phyloP scores from a whole-genome alignment of 2,888 invertebrate species.

The Homarus gammarus region DNA sequence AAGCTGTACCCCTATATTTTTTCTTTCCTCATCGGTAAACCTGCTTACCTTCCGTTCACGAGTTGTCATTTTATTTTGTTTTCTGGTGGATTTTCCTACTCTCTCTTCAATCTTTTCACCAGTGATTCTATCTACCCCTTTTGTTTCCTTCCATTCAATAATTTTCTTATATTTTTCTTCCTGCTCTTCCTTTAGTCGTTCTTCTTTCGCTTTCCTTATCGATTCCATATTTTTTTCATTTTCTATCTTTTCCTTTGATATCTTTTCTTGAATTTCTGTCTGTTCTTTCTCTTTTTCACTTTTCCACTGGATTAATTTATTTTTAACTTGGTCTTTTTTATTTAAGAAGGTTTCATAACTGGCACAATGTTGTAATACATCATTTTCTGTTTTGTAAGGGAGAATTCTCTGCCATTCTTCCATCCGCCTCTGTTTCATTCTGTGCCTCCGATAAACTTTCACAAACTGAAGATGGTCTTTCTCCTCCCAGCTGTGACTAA shows the following conservation, averaged over 20 bases:
- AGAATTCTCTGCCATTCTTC: conserved; percentile 19
- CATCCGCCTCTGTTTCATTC: background rate
- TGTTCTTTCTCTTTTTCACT: background rate
- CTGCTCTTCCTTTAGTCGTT: conserved; percentile 5
- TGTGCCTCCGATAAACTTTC: conserved; percentile 7
- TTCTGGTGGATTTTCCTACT: background rate
- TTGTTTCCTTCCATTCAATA: background rate
- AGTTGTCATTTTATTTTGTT: background rate
- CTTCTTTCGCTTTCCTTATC: conserved; percentile 6
- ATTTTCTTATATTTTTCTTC: background rate
- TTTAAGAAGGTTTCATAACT: background rate
- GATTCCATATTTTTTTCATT: background rate
- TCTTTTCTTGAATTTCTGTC: background rate
- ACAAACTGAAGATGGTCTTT: conserved; percentile 25
- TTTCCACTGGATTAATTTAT: conserved; percentile 10
- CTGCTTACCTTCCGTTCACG: background rate
- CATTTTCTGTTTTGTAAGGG: conserved; percentile 14
- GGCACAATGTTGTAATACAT: background rate
- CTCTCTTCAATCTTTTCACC: background rate
- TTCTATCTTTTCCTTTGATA: background rate
- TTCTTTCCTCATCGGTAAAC: conserved; percentile 7
- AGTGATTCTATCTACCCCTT: background rate
- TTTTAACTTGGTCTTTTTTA: conserved; percentile 19
- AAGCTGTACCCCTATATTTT: background rate
- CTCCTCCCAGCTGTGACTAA: conserved; percentile 24